Conservation (phyloP, 2,113 vertebrate genomes). For the Dendrocopos noguchii region DNA sequence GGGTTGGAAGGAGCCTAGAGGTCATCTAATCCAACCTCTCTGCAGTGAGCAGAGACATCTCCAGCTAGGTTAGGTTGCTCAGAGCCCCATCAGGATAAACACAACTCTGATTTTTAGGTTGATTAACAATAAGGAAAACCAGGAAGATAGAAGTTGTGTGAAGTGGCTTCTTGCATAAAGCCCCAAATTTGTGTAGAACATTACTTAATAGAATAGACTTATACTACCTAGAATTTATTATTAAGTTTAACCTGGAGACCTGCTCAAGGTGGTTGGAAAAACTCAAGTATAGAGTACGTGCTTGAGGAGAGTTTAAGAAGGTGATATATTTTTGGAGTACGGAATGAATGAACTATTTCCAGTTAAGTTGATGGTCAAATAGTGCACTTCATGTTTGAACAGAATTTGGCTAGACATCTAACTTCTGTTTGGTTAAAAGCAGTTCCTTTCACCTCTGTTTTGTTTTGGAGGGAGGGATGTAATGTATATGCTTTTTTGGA, state of each 20-base stretch:
- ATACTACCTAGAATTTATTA: not conserved
- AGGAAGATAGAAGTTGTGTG: not conserved
- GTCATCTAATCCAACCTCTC: too few relatives aligned
- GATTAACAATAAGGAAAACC: not conserved
- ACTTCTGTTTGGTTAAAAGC: not conserved
- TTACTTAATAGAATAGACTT: not conserved
- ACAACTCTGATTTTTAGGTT: not conserved
- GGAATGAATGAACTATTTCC: conserved; percentile 62
- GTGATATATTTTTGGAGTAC: conserved; percentile 47
- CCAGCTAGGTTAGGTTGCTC: too few relatives aligned
- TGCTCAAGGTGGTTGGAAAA: conserved; percentile 30
- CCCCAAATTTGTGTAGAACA: not conserved
- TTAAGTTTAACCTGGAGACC: conserved; percentile 20
- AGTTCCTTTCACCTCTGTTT: conserved; percentile 18
- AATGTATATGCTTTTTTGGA: not conserved
- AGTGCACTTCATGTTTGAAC: conserved; percentile 44
- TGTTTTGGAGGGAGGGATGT: not conserved
- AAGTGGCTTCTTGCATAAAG: not conserved
- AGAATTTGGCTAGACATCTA: conserved; percentile 18
- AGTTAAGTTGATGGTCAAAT: conserved; percentile 45
- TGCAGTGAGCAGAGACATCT: too few relatives aligned
- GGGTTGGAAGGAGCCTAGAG: too few relatives aligned
- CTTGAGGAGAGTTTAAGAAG: conserved; percentile 64
- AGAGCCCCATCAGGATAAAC: not conserved
- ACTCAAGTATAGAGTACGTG: conserved; percentile 24